Evolutionary conservation across 2,113 vertebrate species (phyloP).

Genomic region (Oryzias melastigma): DNA sequence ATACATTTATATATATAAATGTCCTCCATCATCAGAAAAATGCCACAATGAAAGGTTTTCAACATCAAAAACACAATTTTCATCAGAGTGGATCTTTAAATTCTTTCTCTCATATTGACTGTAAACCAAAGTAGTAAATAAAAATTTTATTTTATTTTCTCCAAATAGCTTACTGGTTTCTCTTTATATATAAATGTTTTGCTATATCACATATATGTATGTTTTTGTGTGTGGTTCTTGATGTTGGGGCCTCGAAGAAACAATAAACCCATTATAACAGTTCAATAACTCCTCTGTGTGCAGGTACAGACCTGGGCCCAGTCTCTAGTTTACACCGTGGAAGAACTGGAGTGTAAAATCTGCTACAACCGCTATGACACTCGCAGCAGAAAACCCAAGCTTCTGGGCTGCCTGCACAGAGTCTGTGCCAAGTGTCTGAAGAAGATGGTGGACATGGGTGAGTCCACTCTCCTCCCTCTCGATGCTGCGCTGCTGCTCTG

Average conservation of each 20-base stretch:
- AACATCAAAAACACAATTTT: no score
- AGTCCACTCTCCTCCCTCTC: constrained; percentile 19
- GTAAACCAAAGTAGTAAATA: no score
- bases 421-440: constrained; percentile 84
- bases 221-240: constrained; percentile 12
- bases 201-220: neutral
- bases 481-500: neutral
- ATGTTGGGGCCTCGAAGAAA: neutral
- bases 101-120: no score
- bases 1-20: no score
- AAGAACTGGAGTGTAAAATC: constrained; percentile 86
- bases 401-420: constrained; percentile 82
- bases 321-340: constrained; percentile 59
- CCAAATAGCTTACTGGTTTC: no score
- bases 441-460: constrained; percentile 79
- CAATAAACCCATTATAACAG: no score
- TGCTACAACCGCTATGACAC: constrained; percentile 85
- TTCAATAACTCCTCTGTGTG: neutral
- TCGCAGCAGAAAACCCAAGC: constrained; percentile 77
- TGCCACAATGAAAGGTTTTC: no score
- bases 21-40: no score
- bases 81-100: no score
- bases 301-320: constrained; percentile 61
- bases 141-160: no score
- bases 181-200: neutral